phyloP scores from a whole-genome alignment of 2,888 invertebrate genomes.

The Pyrrhopygopsis socrates region DNA sequence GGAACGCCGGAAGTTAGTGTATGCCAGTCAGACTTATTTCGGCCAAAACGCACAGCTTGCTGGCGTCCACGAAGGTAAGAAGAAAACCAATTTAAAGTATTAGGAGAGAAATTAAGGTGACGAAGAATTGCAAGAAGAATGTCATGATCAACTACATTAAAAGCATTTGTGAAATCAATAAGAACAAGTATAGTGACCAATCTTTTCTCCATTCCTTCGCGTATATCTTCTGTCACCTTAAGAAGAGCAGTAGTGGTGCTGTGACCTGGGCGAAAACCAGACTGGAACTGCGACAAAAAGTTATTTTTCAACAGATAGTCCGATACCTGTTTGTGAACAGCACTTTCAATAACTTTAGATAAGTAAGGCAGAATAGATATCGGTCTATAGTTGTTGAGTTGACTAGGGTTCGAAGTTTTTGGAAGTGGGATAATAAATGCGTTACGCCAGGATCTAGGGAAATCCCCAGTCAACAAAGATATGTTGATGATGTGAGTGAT shows the following conservation, averaged over 20 bases:
- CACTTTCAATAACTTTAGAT: not conserved
- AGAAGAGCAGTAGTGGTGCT: not conserved
- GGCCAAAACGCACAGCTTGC: not conserved
- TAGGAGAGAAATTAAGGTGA: not conserved
- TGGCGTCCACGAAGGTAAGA: not conserved
- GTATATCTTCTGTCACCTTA: not conserved
- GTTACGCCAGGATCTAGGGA: not conserved
- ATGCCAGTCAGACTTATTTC: too few relatives aligned
- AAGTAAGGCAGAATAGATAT: too few relatives aligned
- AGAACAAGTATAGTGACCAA: not conserved
- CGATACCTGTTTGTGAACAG: not conserved
- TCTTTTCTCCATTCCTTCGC: not conserved
- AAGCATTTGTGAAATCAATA: not conserved
- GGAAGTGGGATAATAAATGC: conserved; percentile 11
- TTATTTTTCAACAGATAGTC: too few relatives aligned
- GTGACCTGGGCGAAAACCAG: not conserved
- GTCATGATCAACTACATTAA: not conserved
- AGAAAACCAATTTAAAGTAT: not conserved
- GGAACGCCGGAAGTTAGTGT: not conserved
- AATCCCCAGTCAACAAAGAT: not conserved
- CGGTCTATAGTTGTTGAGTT: not conserved
- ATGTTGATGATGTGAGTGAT: conserved; percentile 6
- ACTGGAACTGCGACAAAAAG: not conserved
- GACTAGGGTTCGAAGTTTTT: not conserved
- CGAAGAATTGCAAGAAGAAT: not conserved